A percentile compares a stretch with the other conserved stretches of the same genome.
These are phyloP conservation scores for Amphiura filiformis DNA, from an alignment of 35 echinoderm and acorn worm genomes.

Conservation along the genomic window DNA sequence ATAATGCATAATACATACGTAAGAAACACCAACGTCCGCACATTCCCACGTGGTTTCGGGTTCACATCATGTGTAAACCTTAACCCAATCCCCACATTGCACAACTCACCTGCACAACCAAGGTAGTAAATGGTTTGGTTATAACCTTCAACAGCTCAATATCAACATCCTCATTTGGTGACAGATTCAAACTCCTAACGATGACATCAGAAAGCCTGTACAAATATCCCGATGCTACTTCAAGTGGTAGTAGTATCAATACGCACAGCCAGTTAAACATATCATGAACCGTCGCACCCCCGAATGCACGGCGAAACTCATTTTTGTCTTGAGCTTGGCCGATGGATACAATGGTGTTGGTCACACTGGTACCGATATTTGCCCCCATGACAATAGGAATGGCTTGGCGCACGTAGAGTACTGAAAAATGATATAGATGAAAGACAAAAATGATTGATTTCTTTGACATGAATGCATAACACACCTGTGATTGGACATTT, in stretches of 20 bases:
- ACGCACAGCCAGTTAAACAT: conserved; percentile 81
- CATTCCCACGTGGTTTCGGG: too few species aligned
- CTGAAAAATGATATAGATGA: conserved; percentile 44
- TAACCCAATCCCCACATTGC: too few species aligned
- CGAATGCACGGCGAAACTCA: conserved; percentile 73
- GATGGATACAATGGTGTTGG: conserved; percentile 76
- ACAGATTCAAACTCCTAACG: conserved; percentile 18
- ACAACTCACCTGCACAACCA: conserved; percentile 54
- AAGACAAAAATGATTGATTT: background rate
- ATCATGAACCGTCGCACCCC: conserved; percentile 80
- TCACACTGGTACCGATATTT: conserved; percentile 79
- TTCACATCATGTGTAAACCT: too few species aligned
- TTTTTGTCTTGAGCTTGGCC: conserved; percentile 48
- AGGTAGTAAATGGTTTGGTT: conserved; percentile 53
- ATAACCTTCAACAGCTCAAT: conserved; percentile 65
- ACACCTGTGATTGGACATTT: too few species aligned
- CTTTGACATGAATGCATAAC: background rate
- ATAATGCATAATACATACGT: too few species aligned
- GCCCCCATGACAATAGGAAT: conserved; percentile 83
- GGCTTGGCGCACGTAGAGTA: conserved; percentile 51
- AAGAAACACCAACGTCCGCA: too few species aligned
- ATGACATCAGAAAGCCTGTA: conserved; percentile 19
- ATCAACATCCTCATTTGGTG: conserved; percentile 32
- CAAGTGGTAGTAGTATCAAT: conserved; percentile 51
- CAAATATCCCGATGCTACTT: conserved; percentile 62